These are phyloP conservation scores for Cephus rjabovi DNA, from an alignment of 2,888 invertebrate species.

Conservation along the genomic window DNA sequence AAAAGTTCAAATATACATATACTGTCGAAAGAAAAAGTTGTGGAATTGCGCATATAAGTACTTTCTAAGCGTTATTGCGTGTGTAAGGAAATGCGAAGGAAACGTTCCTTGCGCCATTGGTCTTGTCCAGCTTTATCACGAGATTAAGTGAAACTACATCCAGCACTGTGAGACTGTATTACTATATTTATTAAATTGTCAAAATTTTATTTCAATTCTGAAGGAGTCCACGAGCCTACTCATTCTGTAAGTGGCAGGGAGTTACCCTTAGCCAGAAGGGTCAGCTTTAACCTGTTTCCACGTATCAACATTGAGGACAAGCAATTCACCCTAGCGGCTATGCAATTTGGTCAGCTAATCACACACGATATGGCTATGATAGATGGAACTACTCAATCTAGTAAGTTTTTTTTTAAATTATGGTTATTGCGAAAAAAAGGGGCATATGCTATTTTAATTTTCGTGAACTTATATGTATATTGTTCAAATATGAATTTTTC, in stretches of 20 bases:
- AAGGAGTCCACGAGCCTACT: slow-evolving; percentile 77
- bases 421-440: not conserved
- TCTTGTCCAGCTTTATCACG: not conserved
- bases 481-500: not conserved
- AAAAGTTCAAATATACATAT: not conserved
- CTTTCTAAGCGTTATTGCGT: not conserved
- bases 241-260: slow-evolving; percentile 73
- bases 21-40: not conserved
- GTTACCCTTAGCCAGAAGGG: slow-evolving; percentile 77
- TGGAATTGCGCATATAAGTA: not conserved
- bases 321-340: slow-evolving; percentile 79
- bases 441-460: not conserved
- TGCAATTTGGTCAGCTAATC: slow-evolving; percentile 85
- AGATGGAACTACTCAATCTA: slow-evolving; percentile 79
- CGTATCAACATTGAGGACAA: slow-evolving; percentile 79
- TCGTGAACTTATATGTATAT: not conserved
- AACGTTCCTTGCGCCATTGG: not conserved
- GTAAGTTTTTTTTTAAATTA: slow-evolving; percentile 69
- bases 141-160: not conserved
- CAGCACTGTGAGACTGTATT: not conserved
- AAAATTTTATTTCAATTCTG: slow-evolving; percentile 25
- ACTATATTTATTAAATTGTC: not conserved
- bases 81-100: not conserved
- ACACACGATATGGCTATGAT: slow-evolving; percentile 85
- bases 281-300: slow-evolving; percentile 79